Evolutionary conservation across 2,888 invertebrate species (phyloP), one percentile per base, ranked within the genome.

Genomic region (Dicycla oo): DNA sequence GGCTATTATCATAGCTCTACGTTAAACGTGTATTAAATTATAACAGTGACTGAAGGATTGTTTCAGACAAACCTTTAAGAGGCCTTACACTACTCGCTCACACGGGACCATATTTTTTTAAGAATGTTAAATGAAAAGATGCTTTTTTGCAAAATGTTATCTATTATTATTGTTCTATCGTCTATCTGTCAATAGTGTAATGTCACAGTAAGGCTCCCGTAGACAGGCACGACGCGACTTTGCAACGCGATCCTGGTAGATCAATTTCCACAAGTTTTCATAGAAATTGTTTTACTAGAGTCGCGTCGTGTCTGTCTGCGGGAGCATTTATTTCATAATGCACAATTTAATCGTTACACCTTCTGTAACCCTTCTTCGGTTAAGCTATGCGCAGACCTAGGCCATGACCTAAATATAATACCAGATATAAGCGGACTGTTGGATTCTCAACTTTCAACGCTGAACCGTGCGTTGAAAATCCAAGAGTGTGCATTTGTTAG

Each of bases 11-110:
- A 45, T 63, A 30, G 13, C 26, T 30, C 15, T 34, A 20, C 45
- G 20, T 56, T 62, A 70, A 57, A 62, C 34, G 49, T 3, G 34
- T 40, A 58, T 26, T 18, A 13, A 26, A 38, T 76, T 51, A n/a
- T 30, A 38, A 7, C 11, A 47, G 18, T n/a, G 23, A 47, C 7
- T 68, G 34, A 64, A 60, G 58, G 20, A 69, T 75, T 69, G 15
- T 15, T 75, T 53, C 61, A 53, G 20, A 18, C 57, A 63, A 75
- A 45, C n/a, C 34, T 18, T 26, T 20, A 10, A 30, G 30, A n/a
- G n/a, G n/a, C n/a, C n/a, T n/a, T n/a, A n/a, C n/a, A n/a, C n/a
- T n/a, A n/a, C n/a, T n/a, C n/a, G n/a, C n/a, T n/a, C n/a, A n/a
- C n/a, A n/a, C n/a, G n/a, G n/a, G n/a, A n/a, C n/a, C n/a, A n/a